Evolutionary conservation across 2,113 vertebrate genomes (phyloP).

Genomic region (Damaliscus lunatus): DNA sequence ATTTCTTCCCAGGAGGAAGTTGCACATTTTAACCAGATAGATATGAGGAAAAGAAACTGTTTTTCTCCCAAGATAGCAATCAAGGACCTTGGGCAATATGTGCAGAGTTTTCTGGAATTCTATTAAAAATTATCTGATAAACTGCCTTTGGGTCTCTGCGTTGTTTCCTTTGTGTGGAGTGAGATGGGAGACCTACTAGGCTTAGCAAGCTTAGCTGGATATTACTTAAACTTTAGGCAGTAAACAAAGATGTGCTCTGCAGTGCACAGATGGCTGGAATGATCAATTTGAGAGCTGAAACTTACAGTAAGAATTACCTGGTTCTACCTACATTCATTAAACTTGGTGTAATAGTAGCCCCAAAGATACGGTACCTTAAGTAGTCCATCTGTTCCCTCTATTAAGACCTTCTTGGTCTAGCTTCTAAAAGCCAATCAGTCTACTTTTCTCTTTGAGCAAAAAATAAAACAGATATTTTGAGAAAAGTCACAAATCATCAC

Average conservation of each 20-base stretch:
- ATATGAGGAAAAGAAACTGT: constrained; percentile 37
- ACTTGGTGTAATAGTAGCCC: background rate
- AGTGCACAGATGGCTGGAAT: constrained; percentile 5
- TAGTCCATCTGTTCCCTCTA: constrained; percentile 38
- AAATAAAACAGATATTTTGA: background rate
- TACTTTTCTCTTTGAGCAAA: constrained; percentile 31
- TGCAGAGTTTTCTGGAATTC: constrained; percentile 47
- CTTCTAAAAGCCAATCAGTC: background rate
- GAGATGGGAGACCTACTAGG: background rate
- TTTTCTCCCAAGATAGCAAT: constrained; percentile 51
- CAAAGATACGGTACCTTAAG: background rate
- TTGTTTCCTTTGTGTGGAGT: constrained; percentile 24
- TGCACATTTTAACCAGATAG: background rate
- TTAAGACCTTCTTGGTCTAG: background rate
- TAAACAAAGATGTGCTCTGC: background rate
- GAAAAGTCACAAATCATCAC: constrained; percentile 36
- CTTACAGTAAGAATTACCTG: background rate
- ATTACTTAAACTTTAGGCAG: constrained; percentile 5
- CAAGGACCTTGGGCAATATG: background rate
- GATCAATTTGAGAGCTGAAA: constrained; percentile 10
- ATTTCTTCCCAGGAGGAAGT: constrained; percentile 48
- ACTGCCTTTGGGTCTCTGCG: background rate
- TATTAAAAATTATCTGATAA: constrained; percentile 68
- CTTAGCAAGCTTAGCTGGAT: background rate
- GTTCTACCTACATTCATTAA: constrained; percentile 2